Conservation (phyloP, 2,113 vertebrate genomes). For the Gracilinanus agilis region DNA sequence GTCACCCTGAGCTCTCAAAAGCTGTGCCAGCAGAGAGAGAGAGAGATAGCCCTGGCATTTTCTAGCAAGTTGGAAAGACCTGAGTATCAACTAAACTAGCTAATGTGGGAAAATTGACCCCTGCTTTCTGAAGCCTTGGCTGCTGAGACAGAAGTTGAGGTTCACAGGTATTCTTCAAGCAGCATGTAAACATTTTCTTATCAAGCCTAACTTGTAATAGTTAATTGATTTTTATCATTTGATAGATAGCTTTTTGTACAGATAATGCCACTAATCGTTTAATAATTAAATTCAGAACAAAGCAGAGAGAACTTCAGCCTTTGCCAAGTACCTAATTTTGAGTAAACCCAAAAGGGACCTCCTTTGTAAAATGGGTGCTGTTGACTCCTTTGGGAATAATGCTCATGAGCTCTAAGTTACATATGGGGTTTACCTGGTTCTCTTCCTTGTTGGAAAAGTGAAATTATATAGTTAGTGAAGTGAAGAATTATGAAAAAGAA, state of each 20-base stretch:
- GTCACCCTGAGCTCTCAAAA: background rate
- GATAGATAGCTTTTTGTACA: background rate
- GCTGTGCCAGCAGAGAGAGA: background rate
- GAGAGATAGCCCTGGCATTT: background rate
- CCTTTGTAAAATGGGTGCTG: background rate
- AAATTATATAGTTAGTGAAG: background rate
- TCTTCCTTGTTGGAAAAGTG: background rate
- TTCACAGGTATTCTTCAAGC: background rate
- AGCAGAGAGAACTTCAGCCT: constrained; percentile 29
- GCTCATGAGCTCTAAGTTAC: background rate
- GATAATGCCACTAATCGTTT: background rate
- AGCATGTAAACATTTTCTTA: background rate
- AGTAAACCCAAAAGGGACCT: background rate
- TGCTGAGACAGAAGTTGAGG: background rate
- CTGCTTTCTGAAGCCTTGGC: background rate
- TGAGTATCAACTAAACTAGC: background rate
- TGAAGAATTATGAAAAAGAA: background rate
- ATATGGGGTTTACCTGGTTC: background rate
- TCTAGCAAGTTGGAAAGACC: background rate
- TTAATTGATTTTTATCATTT: background rate
- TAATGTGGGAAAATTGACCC: background rate
- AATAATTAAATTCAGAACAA: constrained; percentile 17
- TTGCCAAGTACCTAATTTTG: background rate
- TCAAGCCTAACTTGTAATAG: background rate
- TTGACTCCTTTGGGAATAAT: background rate